Base-by-base conservation (phyloP, 2,797 vertebrate species). In the Echiichthys vipera region DNA sequence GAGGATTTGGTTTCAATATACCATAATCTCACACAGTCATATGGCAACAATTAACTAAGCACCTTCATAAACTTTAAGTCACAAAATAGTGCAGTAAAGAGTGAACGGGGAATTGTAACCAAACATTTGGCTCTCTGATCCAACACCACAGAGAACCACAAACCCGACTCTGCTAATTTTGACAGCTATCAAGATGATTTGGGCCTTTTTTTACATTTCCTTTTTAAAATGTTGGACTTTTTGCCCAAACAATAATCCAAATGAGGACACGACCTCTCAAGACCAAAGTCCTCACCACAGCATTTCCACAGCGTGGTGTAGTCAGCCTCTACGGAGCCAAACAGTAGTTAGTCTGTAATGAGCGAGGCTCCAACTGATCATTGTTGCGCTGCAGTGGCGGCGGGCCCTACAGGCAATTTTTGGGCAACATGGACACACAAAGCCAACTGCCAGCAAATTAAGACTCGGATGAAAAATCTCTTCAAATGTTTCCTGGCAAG, bases 401-500 rank as follows among this genome's bases (percentile, higher is more conserved):
- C 8, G 8, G 22, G 80, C 79, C 84, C 80, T 47, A 27, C 50
- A 73, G 70, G 76, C 73, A 87, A 63, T 50, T 78, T 88, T 82
- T 80, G 79, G 89, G 62, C 82, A 84, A 80, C 59, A 7, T 18
- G 20, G 80, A 84, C 81, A 51, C 82, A 74, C 39, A 80, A 69
- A 61, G 58, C 39, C 73, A 84, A 84, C 73, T 77, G 88, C 89
- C 85, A 89, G 71, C 58, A 64, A 89, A 92, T 91, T 74, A 88
- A 78, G 74, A 82, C 55, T 84, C 3, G 32, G 71, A 55, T 78
- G 54, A 89, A 89, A 74, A 84, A 80, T 86, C 72, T 83, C 77
- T 80, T 79, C 83, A 89, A 93, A 88, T 87, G 88, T 92, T 91
- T 92, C 91, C 90, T 92, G 91, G 91, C 91, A 91, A 89, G 78